phyloP scores from a whole-genome alignment of 64 coral and sea anemone species.

The Montipora sp. region DNA sequence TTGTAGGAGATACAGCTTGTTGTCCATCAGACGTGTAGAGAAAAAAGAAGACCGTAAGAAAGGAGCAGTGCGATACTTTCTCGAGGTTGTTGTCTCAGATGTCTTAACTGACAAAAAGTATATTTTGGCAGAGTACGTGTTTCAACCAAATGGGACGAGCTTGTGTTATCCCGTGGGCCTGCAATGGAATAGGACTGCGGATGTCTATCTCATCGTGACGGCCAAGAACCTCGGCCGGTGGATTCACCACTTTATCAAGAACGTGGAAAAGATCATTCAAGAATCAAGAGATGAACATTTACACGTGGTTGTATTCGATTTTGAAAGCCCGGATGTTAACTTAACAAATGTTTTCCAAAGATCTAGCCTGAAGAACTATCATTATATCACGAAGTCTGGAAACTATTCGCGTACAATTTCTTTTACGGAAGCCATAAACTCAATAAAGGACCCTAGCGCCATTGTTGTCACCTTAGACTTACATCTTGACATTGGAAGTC shows the following conservation, averaged over 20 bases:
- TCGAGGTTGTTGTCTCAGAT: constrained; percentile 42
- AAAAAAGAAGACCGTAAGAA: constrained; percentile 13
- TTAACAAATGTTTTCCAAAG: constrained; percentile 9
- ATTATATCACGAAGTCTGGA: neutral
- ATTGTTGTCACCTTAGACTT: constrained; percentile 53
- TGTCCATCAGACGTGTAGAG: constrained; percentile 23
- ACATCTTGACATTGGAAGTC: constrained; percentile 40
- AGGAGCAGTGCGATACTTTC: constrained; percentile 23
- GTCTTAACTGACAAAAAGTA: neutral
- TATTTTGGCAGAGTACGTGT: constrained; percentile 35
- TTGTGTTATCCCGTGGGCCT: constrained; percentile 66
- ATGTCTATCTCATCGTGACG: constrained; percentile 84
- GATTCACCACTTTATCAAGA: constrained; percentile 30
- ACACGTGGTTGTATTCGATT: constrained; percentile 76
- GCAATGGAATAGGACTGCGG: constrained; percentile 72
- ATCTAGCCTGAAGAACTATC: constrained; percentile 6
- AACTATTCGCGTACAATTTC: constrained; percentile 1
- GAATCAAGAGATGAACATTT: constrained; percentile 72
- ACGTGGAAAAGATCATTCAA: constrained; percentile 38
- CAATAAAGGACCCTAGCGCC: constrained; percentile 39
- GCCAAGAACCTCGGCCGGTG: constrained; percentile 81
- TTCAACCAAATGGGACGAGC: neutral
- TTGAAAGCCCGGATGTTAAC: constrained; percentile 72
- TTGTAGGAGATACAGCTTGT: constrained; percentile 27
- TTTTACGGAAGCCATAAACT: constrained; percentile 11